Evolutionary conservation across 2,888 invertebrate species (phyloP).

Genomic region (Uropetala carovei): DNA sequence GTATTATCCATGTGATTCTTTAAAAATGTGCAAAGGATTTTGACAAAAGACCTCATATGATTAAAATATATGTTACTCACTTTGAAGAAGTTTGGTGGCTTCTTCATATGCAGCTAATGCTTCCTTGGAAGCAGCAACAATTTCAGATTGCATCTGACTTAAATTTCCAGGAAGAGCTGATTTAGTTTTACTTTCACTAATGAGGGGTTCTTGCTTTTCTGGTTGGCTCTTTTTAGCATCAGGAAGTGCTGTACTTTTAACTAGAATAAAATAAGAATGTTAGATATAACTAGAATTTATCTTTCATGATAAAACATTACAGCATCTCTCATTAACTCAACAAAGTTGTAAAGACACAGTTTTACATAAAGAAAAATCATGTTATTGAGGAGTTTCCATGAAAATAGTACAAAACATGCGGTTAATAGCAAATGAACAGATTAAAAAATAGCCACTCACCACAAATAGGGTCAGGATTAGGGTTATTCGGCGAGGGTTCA

Average conservation of each 20-base stretch:
- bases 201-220: conserved; percentile 1
- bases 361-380: too few species aligned
- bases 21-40: too few species aligned
- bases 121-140: background rate
- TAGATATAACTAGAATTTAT: too few species aligned
- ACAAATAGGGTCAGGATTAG: conserved; percentile 40
- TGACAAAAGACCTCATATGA: background rate
- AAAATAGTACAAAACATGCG: too few species aligned
- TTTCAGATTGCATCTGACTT: conserved; percentile 10
- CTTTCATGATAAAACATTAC: too few species aligned
- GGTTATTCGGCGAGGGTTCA: conserved; percentile 41
- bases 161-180: conserved; percentile 30
- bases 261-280: background rate
- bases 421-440: too few species aligned
- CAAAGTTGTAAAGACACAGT: too few species aligned
- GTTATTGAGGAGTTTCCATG: too few species aligned
- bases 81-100: conserved; percentile 38
- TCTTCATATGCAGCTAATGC: conserved; percentile 50
- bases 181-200: background rate
- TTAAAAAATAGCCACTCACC: conserved; percentile 30
- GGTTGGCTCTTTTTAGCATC: background rate
- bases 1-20: too few species aligned
- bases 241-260: conserved; percentile 54
- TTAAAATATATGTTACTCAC: background rate
- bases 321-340: too few species aligned